Evolutionary conservation across 2,888 invertebrate species (phyloP).

Genomic region (Ornithoptera alexandrae): DNA sequence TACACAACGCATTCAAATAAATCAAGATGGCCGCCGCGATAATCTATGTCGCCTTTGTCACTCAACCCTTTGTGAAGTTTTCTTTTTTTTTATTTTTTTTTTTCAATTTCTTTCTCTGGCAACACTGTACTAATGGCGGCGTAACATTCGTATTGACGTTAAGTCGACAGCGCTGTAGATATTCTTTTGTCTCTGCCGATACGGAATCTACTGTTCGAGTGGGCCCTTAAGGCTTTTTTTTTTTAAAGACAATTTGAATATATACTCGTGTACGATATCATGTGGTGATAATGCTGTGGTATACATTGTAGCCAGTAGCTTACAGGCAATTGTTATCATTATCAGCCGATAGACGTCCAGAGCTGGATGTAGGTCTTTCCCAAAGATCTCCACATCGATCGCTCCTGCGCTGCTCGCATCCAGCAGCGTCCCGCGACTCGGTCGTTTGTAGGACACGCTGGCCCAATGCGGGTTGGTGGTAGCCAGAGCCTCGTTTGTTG

Average conservation of each 20-base stretch:
- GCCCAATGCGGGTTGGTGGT: too few species aligned
- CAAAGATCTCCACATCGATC: too few species aligned
- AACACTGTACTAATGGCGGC: constrained; percentile 54
- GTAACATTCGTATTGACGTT: constrained; percentile 50
- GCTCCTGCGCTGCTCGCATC: too few species aligned
- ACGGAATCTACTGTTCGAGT: constrained; percentile 22
- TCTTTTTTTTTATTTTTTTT: constrained; percentile 33
- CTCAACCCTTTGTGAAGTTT: constrained; percentile 50
- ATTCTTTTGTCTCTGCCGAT: constrained; percentile 37
- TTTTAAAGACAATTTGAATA: constrained; percentile 4
- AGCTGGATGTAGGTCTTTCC: too few species aligned
- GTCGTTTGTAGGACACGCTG: too few species aligned
- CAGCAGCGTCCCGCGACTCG: too few species aligned
- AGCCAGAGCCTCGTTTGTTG: too few species aligned
- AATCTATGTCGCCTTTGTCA: constrained; percentile 61
- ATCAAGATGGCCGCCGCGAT: constrained; percentile 60
- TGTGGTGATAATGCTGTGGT: not conserved
- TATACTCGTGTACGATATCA: constrained; percentile 5
- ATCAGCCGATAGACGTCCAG: too few species aligned
- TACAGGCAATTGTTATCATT: too few species aligned
- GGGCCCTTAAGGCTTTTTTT: constrained; percentile 28
- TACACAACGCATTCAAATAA: constrained; percentile 58
- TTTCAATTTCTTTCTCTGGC: constrained; percentile 49
- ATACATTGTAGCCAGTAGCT: too few species aligned
- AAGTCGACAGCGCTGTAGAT: constrained; percentile 49